Base-by-base conservation (phyloP, 2,113 vertebrate genomes). In the Mugil cephalus region DNA sequence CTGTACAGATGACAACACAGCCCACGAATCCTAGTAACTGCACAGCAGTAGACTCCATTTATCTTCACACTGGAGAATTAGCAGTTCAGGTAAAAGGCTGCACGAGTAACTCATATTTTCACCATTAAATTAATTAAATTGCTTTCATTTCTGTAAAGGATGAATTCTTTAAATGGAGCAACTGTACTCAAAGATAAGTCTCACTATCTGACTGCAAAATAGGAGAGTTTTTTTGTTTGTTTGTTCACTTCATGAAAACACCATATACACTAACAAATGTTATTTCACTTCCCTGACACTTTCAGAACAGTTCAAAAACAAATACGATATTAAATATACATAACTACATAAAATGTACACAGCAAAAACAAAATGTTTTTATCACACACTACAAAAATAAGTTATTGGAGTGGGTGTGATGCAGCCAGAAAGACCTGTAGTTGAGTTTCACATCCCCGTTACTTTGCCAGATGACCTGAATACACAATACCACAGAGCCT, bases 231-330 rank as follows among this genome's bases (percentile, higher is more conserved):
- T n/a, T n/a, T n/a, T n/a, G n/a, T n/a, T 24, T 39, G 61, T 61
- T 77, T 73, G 62, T 77, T 74, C 38, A 84, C 77, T 80, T 86
- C 67, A 80, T 80, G 24, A 79, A 86, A 90, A 87, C 85, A 85
- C 75, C 85, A 72, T 81, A 84, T 64, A 83, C 68, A 63, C 52
- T 34, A 69, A 84, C 73, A 90, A 54, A 72, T 71, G 53, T 76
- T 47, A 72, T 78, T 75, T 88, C 77, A 88, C 85, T 91, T 92
- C 86, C 86, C 89, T 92, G 91, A 90, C 88, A 91, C 79, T 61
- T 72, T 83, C 77, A 83, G 51, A 88, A 84, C 78, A 87, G 38
- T 58, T 58, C 1, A 61, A 66, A 80, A 80, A 18, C 50, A 83
- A 68, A 81, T 10, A 74, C 78, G 82, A 87, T 81, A 89, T 82